These are phyloP conservation scores for Echeneis naucrates DNA, from an alignment of 2,797 vertebrate genomes.

Conservation along the genomic window DNA sequence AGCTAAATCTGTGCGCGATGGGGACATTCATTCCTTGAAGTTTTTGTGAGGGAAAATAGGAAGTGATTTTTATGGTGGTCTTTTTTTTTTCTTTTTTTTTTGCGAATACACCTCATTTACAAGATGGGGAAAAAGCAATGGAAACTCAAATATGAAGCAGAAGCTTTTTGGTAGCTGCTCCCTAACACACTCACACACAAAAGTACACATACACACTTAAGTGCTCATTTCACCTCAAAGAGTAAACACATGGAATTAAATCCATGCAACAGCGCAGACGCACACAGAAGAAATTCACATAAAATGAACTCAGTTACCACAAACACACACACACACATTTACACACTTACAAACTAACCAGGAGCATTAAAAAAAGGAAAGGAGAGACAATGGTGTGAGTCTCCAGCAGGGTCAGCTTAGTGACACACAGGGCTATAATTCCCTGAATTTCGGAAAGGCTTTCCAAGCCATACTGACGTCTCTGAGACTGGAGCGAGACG, in stretches of 20 bases:
- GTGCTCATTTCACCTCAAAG: conserved; percentile 41
- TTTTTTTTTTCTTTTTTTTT: conserved; percentile 69
- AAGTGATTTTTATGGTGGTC: conserved; percentile 62
- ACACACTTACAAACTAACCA: conserved; percentile 25
- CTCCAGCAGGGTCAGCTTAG: conserved; percentile 56
- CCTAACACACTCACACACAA: conserved; percentile 9
- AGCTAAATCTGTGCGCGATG: conserved; percentile 32
- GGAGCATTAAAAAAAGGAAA: conserved; percentile 34
- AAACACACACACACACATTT: conserved; percentile 31
- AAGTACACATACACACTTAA: conserved; percentile 6
- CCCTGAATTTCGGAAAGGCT: conserved; percentile 78
- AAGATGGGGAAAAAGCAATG: conserved; percentile 75
- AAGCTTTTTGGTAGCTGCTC: conserved; percentile 65
- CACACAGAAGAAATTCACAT: conserved; percentile 31
- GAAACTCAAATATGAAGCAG: conserved; percentile 79
- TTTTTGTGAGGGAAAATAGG: conserved; percentile 63
- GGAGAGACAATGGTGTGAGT: conserved; percentile 50
- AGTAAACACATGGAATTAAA: conserved; percentile 55
- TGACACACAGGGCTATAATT: conserved; percentile 84
- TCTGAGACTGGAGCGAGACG: conserved; percentile 72
- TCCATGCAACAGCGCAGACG: conserved; percentile 45
- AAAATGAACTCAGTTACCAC: conserved; percentile 41
- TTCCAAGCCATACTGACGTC: conserved; percentile 87
- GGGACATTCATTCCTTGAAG: conserved; percentile 34
- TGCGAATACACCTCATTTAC: conserved; percentile 79